Evolutionary conservation across 92 coral and sea anemone genomes (phyloP).

Genomic region (Phenganax stokvisi): DNA sequence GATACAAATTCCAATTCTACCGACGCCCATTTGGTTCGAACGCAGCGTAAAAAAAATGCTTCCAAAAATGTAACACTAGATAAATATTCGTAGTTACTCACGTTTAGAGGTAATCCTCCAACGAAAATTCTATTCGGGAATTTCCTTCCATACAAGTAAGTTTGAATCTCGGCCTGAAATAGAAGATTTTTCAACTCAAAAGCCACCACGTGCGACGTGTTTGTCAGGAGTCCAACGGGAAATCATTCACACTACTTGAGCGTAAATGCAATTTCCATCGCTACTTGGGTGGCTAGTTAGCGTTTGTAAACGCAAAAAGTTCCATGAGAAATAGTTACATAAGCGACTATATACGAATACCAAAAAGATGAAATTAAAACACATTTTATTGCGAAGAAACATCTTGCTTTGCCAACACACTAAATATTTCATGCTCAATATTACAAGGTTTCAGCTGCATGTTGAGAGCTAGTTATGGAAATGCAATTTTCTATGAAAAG

Average conservation of each 20-base stretch:
- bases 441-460: not conserved
- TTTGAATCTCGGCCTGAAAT: constrained; percentile 48
- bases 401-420: not conserved
- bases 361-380: not conserved
- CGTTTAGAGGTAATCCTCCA: constrained; percentile 78
- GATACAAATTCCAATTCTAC: too few species aligned
- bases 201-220: not conserved
- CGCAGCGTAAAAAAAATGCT: not conserved
- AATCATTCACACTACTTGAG: constrained; percentile 2
- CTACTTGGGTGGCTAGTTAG: too few species aligned
- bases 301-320: not conserved
- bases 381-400: not conserved
- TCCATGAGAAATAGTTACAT: not conserved
- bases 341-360: not conserved
- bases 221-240: not conserved
- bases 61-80: not conserved
- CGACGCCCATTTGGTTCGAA: not conserved
- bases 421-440: not conserved
- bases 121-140: constrained; percentile 81
- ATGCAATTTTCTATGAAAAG: not conserved
- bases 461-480: not conserved
- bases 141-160: constrained; percentile 68
- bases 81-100: constrained; percentile 44
- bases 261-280: too few species aligned
- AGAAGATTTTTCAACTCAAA: not conserved